phyloP scores from a whole-genome alignment of 2,797 vertebrate genomes.

The Centropyge bicolor region DNA sequence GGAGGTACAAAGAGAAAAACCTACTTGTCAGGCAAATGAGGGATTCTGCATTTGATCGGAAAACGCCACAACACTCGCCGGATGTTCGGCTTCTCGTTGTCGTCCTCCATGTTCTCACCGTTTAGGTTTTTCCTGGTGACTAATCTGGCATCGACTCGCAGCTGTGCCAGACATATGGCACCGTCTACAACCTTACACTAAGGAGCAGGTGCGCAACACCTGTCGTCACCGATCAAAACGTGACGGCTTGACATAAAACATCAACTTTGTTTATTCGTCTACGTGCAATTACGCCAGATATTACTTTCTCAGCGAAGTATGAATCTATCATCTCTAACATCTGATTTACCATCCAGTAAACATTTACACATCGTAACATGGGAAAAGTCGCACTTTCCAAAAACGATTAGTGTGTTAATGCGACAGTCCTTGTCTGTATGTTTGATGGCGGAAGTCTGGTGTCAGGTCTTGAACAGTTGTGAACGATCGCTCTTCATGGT shows the following conservation, averaged over 20 bases:
- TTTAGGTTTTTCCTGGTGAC: conserved; percentile 18
- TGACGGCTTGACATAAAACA: conserved; percentile 4
- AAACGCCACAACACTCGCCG: neutral
- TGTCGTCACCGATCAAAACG: conserved; percentile 38
- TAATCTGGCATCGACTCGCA: conserved; percentile 25
- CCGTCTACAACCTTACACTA: conserved; percentile 12
- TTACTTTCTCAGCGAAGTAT: conserved; percentile 22
- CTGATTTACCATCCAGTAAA: neutral
- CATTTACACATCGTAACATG: neutral
- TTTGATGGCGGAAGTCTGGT: neutral
- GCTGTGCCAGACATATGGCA: conserved; percentile 31
- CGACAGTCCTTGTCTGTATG: neutral
- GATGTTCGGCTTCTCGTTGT: neutral
- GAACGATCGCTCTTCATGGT: neutral
- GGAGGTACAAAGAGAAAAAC: neutral
- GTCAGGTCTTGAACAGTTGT: neutral
- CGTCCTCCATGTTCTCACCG: neutral
- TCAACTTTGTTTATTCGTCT: conserved; percentile 24
- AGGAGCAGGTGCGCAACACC: conserved; percentile 34
- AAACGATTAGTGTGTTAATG: neutral
- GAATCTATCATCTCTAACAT: conserved; percentile 12
- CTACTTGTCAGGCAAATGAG: conserved; percentile 21
- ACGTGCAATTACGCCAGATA: conserved; percentile 1
- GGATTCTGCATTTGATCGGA: neutral
- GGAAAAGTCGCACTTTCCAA: neutral